Evolutionary conservation across 2,888 invertebrate genomes (phyloP).

Genomic region (Sepioteuthis lessoniana): DNA sequence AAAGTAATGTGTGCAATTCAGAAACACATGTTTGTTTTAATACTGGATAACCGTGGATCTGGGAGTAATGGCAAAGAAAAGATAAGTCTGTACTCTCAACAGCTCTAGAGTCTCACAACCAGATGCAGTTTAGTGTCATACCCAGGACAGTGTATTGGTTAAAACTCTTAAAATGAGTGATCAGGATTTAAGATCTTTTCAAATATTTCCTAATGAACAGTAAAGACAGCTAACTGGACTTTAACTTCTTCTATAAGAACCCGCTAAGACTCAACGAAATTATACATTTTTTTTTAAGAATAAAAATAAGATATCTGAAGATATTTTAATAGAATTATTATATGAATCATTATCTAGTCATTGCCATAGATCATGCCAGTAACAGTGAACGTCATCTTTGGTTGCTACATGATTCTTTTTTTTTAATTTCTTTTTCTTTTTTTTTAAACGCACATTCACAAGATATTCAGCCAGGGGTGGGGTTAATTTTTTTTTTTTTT

Average conservation of each 20-base stretch:
- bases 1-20: no score
- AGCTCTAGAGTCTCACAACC: no score
- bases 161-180: no score
- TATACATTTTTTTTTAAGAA: background rate
- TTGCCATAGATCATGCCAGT: no score
- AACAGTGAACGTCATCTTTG: background rate
- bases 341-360: background rate
- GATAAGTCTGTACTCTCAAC: no score
- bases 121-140: no score
- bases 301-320: background rate
- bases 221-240: background rate
- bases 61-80: no score
- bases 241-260: background rate
- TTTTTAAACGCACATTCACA: background rate
- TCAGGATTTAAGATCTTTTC: no score
- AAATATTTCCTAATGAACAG: background rate
- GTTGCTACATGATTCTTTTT: background rate
- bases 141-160: no score
- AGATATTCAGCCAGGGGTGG: background rate
- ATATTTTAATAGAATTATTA: background rate
- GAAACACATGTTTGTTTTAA: no score
- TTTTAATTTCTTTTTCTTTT: background rate
- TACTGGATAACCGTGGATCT: no score
- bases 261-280: background rate
- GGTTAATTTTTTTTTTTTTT: background rate